Conservation (phyloP, 2,888 invertebrate genomes). For the Capitulum mitella region DNA sequence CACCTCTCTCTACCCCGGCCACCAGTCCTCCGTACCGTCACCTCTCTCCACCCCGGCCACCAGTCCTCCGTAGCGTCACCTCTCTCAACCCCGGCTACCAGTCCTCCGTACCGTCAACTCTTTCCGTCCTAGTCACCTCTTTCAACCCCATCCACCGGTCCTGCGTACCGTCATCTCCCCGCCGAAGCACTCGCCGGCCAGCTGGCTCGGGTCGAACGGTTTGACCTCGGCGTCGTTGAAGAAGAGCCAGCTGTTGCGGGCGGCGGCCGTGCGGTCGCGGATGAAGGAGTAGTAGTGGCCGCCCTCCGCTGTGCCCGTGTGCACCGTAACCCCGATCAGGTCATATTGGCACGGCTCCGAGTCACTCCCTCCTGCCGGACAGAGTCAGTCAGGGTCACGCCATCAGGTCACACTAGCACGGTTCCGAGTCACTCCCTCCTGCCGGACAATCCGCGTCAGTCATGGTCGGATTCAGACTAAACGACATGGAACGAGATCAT, state of each 20-base stretch:
- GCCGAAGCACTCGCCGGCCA: slow-evolving; percentile 92
- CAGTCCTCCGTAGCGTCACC: too few species aligned
- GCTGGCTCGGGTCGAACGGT: slow-evolving; percentile 87
- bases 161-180: slow-evolving; percentile 83
- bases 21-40: not conserved
- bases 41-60: too few species aligned
- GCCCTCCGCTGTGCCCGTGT: slow-evolving; percentile 96
- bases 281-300: slow-evolving; percentile 96
- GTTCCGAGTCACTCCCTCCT: slow-evolving; percentile 34
- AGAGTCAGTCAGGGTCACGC: too few species aligned
- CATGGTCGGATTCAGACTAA: too few species aligned
- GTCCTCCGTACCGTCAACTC: not conserved
- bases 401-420: slow-evolving; percentile 64
- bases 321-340: slow-evolving; percentile 88
- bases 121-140: not conserved
- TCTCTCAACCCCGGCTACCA: too few species aligned
- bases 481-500: too few species aligned
- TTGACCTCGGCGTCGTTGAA: slow-evolving; percentile 92
- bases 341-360: slow-evolving; percentile 54
- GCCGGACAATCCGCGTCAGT: too few species aligned
- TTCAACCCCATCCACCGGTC: too few species aligned
- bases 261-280: slow-evolving; percentile 64
- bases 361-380: slow-evolving; percentile 29
- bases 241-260: slow-evolving; percentile 81
- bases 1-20: not conserved